Base-by-base conservation (phyloP, 2,888 invertebrate species). In the Bombylius discolor region DNA sequence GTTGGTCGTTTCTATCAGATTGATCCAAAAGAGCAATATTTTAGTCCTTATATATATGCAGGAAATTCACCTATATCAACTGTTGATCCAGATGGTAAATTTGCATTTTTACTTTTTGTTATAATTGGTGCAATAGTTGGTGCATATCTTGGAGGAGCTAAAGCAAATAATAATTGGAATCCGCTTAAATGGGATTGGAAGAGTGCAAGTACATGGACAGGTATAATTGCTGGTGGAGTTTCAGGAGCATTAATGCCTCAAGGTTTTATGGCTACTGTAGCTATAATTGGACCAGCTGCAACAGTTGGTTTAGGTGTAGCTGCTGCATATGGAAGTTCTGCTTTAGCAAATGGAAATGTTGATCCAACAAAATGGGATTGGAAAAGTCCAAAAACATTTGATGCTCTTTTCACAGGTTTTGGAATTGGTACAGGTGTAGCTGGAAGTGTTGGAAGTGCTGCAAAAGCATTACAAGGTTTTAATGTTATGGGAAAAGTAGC, bases 11-110 rank as follows among this genome's bases (percentile, higher is more conserved):
- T 62, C 51, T 59, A 56, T 32, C 62, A 62, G 53, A 56, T 55
- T 31, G 62, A 62, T 51, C 62, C 61, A 7, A 55, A 59, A 46
- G 55, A 51, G 33, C 61, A 62, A 46, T 64, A 63, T 47, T 59
- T 56, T 23, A 61, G 60, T 51, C 64, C 64, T 4, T 65, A 65
- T 49, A 58, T 58, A 13, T 65, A 65, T 45, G 64, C 62, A 11
- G 58, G 56, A 7, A 58, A 58, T 34, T 58, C 58, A 1, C 58
- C 58, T 8, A 33, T 56, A 31, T 58, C 58, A 5, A 56, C 53
- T 51, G 46, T 58, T 5, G 58, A 58, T 42, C 58, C 56, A 1
- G 47, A 14, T n/a, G 58, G 58, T 3, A 54, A 58, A 45, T 49
- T 49, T 49, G 50, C 34, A 14, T 9, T 49, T 36, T 12, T 6